These are phyloP conservation scores for Tylochromis polylepis DNA, from an alignment of 2,113 vertebrate genomes.

Conservation along the genomic window DNA sequence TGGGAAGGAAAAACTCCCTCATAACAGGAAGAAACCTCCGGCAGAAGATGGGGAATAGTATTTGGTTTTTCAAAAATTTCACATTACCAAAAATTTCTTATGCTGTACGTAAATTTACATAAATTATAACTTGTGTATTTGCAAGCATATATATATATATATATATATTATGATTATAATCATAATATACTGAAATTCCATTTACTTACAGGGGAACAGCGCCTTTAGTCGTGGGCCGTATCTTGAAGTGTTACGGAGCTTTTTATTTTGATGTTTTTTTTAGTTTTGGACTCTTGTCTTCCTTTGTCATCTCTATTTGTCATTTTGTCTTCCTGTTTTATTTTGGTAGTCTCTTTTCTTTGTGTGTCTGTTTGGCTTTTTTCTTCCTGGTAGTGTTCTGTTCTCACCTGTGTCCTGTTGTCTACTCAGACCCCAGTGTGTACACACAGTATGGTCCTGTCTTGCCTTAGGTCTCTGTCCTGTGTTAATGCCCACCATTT, in stretches of 20 bases:
- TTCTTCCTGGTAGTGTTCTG: neutral
- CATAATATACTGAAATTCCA: neutral
- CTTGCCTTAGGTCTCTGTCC: no score
- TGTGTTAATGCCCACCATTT: neutral
- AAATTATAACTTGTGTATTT: neutral
- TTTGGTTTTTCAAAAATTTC: neutral
- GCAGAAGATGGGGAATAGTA: neutral
- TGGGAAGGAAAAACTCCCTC: neutral
- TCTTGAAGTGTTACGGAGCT: neutral
- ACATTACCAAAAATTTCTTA: fast-evolving
- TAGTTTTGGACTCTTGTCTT: neutral
- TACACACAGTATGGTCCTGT: neutral
- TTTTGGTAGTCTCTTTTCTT: neutral
- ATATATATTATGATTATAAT: neutral
- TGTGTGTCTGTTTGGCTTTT: neutral
- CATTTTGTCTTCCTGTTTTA: neutral
- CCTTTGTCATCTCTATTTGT: neutral
- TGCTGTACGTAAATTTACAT: neutral
- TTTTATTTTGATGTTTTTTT: neutral
- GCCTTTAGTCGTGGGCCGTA: no score
- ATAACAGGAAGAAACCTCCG: neutral
- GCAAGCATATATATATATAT: neutral
- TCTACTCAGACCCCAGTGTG: fast-evolving
- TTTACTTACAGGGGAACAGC: neutral
- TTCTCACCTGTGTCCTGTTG: neutral